phyloP scores from a whole-genome alignment of 2,797 vertebrate species.

The Parotocinclus haroldoi region DNA sequence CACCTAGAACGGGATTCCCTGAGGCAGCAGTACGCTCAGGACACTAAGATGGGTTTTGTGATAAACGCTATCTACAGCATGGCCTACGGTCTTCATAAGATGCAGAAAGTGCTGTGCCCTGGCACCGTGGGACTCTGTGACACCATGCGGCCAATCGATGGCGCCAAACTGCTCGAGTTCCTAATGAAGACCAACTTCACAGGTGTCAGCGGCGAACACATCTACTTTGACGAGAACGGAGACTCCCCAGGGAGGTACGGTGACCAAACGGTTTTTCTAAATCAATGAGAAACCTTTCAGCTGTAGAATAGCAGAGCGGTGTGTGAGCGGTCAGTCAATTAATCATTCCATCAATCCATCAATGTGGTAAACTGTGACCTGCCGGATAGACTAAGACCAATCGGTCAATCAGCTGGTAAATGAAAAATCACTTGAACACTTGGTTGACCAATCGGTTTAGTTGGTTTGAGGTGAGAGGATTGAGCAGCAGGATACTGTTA shows the following conservation, averaged over 20 bases:
- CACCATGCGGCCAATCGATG: constrained; percentile 93
- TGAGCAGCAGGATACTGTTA: no score
- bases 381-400: no score
- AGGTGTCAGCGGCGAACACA: constrained; percentile 89
- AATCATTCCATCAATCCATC: constrained; percentile 1
- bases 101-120: constrained; percentile 87
- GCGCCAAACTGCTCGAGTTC: constrained; percentile 88
- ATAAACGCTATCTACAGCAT: constrained; percentile 98
- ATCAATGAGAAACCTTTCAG: no score
- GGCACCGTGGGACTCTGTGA: constrained; percentile 90
- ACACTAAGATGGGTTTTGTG: constrained; percentile 99
- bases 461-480: no score
- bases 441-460: no score
- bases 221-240: constrained; percentile 93
- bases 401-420: no score
- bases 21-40: constrained; percentile 90
- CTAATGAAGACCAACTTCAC: constrained; percentile 97
- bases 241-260: constrained; percentile 96
- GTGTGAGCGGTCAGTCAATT: background rate
- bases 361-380: no score
- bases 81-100: constrained; percentile 95
- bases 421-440: no score
- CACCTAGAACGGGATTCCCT: constrained; percentile 75
- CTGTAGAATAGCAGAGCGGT: no score
- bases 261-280: background rate